phyloP scores from a whole-genome alignment of 2,797 vertebrate genomes.

The Urocyon cinereoargenteus region DNA sequence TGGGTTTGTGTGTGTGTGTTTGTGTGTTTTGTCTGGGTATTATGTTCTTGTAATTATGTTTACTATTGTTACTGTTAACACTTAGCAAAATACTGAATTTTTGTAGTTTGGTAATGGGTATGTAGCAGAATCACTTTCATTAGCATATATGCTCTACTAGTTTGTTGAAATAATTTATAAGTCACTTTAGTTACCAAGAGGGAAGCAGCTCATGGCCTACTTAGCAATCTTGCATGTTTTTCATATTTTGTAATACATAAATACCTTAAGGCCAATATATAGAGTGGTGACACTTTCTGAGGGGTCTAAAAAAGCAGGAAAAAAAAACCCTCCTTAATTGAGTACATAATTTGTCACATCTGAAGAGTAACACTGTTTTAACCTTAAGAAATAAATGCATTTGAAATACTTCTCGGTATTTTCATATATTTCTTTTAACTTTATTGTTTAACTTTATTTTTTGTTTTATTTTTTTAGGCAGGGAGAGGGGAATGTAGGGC shows the following conservation, averaged over 20 bases:
- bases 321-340: neutral
- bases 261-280: neutral
- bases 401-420: constrained; percentile 56
- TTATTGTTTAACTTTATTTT: constrained; percentile 34
- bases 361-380: constrained; percentile 37
- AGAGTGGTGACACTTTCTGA: constrained; percentile 44
- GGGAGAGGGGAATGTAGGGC: neutral
- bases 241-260: neutral
- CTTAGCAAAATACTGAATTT: constrained; percentile 46
- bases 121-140: neutral
- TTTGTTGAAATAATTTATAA: constrained; percentile 50
- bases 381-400: neutral
- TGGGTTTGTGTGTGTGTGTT: neutral
- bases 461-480: neutral
- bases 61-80: constrained; percentile 20
- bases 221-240: constrained; percentile 29
- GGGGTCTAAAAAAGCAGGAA: constrained; percentile 33
- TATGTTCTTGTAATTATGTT: constrained; percentile 1
- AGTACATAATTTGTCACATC: constrained; percentile 3
- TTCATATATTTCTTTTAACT: constrained; percentile 34
- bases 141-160: constrained; percentile 10
- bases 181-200: neutral
- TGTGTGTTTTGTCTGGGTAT: neutral
- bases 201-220: neutral
- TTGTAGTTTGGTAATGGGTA: constrained; percentile 1